These are phyloP conservation scores for Prolemur simus DNA, from an alignment of 2,113 vertebrate genomes.

Conservation along the genomic window DNA sequence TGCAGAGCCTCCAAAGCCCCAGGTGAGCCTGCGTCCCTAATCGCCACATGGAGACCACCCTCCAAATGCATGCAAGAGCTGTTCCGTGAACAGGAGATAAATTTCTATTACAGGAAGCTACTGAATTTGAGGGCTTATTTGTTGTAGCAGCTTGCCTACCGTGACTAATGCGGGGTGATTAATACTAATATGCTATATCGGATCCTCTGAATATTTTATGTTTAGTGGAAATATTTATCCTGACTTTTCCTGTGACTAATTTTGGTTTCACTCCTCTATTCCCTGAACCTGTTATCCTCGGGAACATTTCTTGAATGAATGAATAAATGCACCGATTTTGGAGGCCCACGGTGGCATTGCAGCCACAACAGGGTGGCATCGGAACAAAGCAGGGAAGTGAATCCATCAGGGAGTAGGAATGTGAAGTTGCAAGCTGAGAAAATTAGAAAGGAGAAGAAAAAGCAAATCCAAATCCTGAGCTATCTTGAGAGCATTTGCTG, in stretches of 20 bases:
- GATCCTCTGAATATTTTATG: not conserved
- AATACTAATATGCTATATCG: not conserved
- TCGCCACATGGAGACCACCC: not conserved
- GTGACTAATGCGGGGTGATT: not conserved
- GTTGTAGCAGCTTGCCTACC: not conserved
- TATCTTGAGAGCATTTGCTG: not conserved
- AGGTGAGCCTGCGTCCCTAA: not conserved
- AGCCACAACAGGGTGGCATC: not conserved
- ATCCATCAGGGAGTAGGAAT: not conserved
- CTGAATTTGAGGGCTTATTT: not conserved
- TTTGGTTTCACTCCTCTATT: not conserved
- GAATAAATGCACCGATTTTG: not conserved
- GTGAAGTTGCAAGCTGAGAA: not conserved
- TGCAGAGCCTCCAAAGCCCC: not conserved
- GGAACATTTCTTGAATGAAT: not conserved
- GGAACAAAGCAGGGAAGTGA: not conserved
- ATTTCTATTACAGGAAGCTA: not conserved
- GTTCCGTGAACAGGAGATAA: not conserved
- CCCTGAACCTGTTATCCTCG: not conserved
- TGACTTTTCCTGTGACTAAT: not conserved
- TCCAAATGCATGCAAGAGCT: not conserved
- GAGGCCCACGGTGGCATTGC: not conserved
- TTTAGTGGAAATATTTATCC: not conserved
- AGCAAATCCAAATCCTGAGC: not conserved
- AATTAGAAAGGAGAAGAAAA: not conserved